Conservation (phyloP, 2,113 vertebrate genomes). For the Caretta caretta region DNA sequence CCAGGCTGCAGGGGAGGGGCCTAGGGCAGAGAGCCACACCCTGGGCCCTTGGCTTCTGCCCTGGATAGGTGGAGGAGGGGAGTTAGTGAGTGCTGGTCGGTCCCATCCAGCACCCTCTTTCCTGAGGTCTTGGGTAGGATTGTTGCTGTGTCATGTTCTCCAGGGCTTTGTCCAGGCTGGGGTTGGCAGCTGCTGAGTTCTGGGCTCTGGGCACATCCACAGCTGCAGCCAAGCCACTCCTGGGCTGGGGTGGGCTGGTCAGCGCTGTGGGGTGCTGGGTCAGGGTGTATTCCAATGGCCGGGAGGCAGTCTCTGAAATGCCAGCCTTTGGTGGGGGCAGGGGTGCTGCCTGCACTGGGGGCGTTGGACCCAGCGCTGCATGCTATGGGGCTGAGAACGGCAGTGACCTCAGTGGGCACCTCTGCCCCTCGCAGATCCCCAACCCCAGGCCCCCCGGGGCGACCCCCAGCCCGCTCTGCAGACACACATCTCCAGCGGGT, state of each 20-base stretch:
- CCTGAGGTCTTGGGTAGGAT: not conserved
- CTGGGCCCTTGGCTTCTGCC: not conserved
- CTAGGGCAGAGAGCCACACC: not conserved
- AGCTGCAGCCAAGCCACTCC: not conserved
- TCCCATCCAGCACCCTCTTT: not conserved
- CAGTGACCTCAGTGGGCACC: not conserved
- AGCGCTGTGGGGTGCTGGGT: no score
- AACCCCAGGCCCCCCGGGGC: not conserved
- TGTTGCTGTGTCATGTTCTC: not conserved
- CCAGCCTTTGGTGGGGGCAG: no score
- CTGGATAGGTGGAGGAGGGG: not conserved
- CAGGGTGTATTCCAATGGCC: no score
- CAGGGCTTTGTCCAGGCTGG: not conserved
- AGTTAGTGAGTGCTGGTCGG: not conserved
- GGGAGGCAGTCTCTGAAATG: not conserved
- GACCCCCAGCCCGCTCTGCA: no score
- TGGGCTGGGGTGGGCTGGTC: not conserved
- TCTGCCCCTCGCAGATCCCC: not conserved
- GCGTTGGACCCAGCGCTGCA: not conserved
- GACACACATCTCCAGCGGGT: not conserved
- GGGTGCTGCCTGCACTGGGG: no score
- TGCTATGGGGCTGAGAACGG: not conserved
- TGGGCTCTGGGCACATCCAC: not conserved
- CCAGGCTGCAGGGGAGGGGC: not conserved
- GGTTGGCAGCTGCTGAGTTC: not conserved